Evolutionary conservation across 2,113 vertebrate genomes (phyloP).

Genomic region (Arenaria interpres): DNA sequence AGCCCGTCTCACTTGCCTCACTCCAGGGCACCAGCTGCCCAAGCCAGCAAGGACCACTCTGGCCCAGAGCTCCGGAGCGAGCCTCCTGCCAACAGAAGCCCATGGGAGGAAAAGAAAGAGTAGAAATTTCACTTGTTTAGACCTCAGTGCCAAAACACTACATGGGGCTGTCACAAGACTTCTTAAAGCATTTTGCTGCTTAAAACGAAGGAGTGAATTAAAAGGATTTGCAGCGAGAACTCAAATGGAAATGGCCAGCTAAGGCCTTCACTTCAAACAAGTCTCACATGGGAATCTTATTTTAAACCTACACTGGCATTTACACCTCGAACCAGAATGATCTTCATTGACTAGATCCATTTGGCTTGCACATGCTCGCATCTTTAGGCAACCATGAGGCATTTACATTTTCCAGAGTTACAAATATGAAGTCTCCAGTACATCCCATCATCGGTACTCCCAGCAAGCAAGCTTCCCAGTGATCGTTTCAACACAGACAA

Average conservation of each 20-base stretch:
- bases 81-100: neutral
- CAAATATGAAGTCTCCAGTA: neutral
- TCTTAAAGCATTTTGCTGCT: neutral
- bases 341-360: neutral
- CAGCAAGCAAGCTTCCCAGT: neutral
- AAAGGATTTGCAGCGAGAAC: neutral
- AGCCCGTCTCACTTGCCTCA: fast-evolving
- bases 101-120: neutral
- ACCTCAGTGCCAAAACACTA: neutral
- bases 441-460: neutral
- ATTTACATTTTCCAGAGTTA: neutral
- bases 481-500: neutral
- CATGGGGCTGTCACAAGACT: neutral
- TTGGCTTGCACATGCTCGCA: neutral
- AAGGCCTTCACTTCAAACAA: neutral
- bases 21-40: neutral
- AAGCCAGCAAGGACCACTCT: neutral
- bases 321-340: neutral
- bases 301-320: neutral
- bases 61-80: neutral
- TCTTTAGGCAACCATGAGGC: neutral
- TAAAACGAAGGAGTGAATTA: neutral
- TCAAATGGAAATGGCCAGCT: neutral
- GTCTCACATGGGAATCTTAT: neutral
- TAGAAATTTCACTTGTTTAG: neutral